These are phyloP conservation scores for Pseudochromis fuscus DNA, from an alignment of 2,797 vertebrate species.

Conservation along the genomic window DNA sequence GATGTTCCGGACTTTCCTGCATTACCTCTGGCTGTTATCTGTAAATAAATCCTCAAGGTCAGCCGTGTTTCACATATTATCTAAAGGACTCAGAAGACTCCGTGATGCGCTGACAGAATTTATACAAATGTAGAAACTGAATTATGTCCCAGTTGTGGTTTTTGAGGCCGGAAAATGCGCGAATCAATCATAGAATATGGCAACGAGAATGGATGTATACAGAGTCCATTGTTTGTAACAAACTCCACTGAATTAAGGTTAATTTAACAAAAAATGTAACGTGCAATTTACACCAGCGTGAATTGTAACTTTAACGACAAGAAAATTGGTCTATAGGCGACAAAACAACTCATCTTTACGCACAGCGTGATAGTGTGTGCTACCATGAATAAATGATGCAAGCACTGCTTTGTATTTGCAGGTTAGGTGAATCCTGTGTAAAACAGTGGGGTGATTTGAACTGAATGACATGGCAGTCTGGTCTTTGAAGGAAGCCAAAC, in stretches of 20 bases:
- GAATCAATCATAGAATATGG: conserved; percentile 15
- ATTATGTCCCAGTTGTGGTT: background rate
- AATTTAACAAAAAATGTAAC: background rate
- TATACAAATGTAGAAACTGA: background rate
- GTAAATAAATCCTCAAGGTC: conserved; percentile 22
- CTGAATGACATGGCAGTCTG: conserved; percentile 16
- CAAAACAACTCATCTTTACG: conserved; percentile 6
- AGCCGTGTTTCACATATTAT: conserved; percentile 1
- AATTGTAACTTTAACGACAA: too few relatives aligned
- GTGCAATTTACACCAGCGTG: conserved; percentile 2
- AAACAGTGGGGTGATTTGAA: conserved; percentile 38
- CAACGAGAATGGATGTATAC: background rate
- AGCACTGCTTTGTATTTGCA: conserved; percentile 40
- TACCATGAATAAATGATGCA: conserved; percentile 33
- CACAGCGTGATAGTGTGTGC: conserved; percentile 15
- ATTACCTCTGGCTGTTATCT: conserved; percentile 17
- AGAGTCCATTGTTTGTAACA: conserved; percentile 8
- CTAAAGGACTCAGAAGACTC: background rate
- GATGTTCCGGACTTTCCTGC: conserved; percentile 13
- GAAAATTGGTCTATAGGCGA: background rate
- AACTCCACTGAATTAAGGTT: background rate
- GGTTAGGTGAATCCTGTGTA: conserved; percentile 34
- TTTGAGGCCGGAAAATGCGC: conserved; percentile 27
- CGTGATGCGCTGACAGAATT: background rate
- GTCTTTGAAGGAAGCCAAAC: conserved; percentile 43